phyloP scores from a whole-genome alignment of 2,888 invertebrate species.

The Orthonychiurus folsomi region DNA sequence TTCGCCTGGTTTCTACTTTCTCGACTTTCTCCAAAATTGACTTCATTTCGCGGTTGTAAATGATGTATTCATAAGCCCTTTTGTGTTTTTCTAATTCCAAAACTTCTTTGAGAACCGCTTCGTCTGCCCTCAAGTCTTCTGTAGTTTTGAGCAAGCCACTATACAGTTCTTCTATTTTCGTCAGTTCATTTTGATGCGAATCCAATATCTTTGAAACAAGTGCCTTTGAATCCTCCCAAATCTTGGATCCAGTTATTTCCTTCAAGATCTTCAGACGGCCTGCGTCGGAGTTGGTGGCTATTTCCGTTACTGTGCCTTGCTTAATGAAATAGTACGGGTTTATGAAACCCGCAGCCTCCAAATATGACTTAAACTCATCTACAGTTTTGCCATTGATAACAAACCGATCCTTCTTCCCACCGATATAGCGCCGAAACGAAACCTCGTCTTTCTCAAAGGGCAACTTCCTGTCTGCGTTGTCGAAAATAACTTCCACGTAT shows the following conservation, averaged over 20 bases:
- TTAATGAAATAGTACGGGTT: slow-evolving; percentile 33
- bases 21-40: not conserved
- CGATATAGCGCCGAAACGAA: slow-evolving; percentile 21
- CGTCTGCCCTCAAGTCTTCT: slow-evolving; percentile 15
- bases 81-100: not conserved
- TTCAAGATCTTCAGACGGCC: slow-evolving; percentile 23
- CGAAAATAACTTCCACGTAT: slow-evolving; percentile 31
- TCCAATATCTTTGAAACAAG: slow-evolving; percentile 10
- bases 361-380: slow-evolving; percentile 20
- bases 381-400: slow-evolving; percentile 26
- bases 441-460: slow-evolving; percentile 22
- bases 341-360: slow-evolving; percentile 28
- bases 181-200: slow-evolving; percentile 5
- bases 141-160: slow-evolving; percentile 12
- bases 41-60: not conserved
- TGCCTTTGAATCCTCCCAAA: slow-evolving; percentile 18
- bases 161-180: slow-evolving; percentile 12
- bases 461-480: slow-evolving; percentile 25
- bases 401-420: slow-evolving; percentile 22
- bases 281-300: slow-evolving; percentile 22
- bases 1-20: not conserved
- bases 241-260: slow-evolving; percentile 23
- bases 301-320: slow-evolving; percentile 28
- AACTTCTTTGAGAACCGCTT: not conserved
- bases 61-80: not conserved